phyloP scores from a whole-genome alignment of 1,140 invertebrate genomes.

The Danaus plexippus region DNA sequence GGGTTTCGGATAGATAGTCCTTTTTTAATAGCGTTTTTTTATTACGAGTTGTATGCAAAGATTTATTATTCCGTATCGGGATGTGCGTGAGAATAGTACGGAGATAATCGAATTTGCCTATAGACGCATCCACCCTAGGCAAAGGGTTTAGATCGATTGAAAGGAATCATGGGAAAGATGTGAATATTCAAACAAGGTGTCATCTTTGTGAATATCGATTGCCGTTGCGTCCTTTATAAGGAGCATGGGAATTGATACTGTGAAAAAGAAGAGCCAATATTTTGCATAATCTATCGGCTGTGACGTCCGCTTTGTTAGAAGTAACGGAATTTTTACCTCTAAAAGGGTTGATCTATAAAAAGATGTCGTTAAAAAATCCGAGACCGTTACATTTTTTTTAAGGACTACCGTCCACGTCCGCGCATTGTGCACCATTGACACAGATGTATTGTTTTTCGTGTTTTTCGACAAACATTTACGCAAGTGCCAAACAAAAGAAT shows the following conservation, averaged over 20 bases:
- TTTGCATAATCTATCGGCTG: constrained; percentile 68
- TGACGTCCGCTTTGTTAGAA: constrained; percentile 40
- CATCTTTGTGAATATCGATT: constrained; percentile 70
- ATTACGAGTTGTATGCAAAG: constrained; percentile 64
- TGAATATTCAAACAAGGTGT: constrained; percentile 71
- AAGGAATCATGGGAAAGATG: constrained; percentile 62
- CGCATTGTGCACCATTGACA: constrained; percentile 1
- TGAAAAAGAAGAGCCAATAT: constrained; percentile 59
- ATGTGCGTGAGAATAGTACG: constrained; percentile 62
- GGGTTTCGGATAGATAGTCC: constrained; percentile 58
- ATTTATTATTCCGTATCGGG: constrained; percentile 60
- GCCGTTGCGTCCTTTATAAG: constrained; percentile 49
- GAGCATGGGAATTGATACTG: constrained; percentile 65
- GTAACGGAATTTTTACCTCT: constrained; percentile 49
- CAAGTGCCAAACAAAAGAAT: constrained; percentile 37
- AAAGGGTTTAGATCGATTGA: constrained; percentile 55
- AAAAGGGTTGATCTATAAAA: constrained; percentile 52
- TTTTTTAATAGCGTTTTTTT: constrained; percentile 67
- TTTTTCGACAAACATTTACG: constrained; percentile 13
- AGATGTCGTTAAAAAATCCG: constrained; percentile 51
- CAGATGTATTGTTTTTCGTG: constrained; percentile 10
- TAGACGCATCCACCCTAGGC: constrained; percentile 49
- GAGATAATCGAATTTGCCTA: constrained; percentile 72
- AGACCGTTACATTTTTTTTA: constrained; percentile 57
- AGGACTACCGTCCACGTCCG: constrained; percentile 32